Evolutionary conservation across 2,888 invertebrate species (phyloP), one percentile per base, ranked within the genome.

Genomic region (Ganaspis brasiliensis): DNA sequence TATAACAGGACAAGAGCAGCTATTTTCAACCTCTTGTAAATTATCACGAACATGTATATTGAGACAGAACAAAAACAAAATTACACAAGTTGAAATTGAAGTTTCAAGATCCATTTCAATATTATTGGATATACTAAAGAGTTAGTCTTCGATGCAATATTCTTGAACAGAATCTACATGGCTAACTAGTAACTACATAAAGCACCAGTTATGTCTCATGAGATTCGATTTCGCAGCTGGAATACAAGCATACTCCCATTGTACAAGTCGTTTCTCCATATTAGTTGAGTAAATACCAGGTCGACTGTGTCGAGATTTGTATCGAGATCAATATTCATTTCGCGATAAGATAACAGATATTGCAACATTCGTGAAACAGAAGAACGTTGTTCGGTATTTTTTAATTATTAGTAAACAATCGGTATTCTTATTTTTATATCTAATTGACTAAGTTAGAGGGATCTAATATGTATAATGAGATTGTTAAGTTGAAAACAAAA

Each of bases 181-280:
- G 16, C 31, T 16, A 12, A 24, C 16, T n/a, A 35, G 16, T 59
- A 59, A 31, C 35, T 59, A 59, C 31, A 59, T 59, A 59, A 59
- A 59, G 59, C 35, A 59, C 8, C 59, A 59, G 59, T 59, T 59
- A 59, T 35, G 35, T 59, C 59, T 59, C 35, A 31, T 19, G 59
- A 59, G 59, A 59, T 59, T 59, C 59, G 59, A 59, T 59, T 59
- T 59, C n/a, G 35, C 59, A 59, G 59, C 59, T 59, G 59, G n/a
- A n/a, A n/a, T n/a, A n/a, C 59, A 35, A 59, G 26, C 31, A 31
- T 57, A 57, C 26, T 57, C 57, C 26, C 57, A 57, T 57, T 57
- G 57, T 57, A 24, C 31, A 57, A 9, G 57, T 26, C 59, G 16
- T 59, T 35, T 16, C 59, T 59, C 59, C 59, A 59, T 35, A 59